Base-by-base conservation (phyloP, 2,797 vertebrate genomes). In the Sciurus vulgaris region DNA sequence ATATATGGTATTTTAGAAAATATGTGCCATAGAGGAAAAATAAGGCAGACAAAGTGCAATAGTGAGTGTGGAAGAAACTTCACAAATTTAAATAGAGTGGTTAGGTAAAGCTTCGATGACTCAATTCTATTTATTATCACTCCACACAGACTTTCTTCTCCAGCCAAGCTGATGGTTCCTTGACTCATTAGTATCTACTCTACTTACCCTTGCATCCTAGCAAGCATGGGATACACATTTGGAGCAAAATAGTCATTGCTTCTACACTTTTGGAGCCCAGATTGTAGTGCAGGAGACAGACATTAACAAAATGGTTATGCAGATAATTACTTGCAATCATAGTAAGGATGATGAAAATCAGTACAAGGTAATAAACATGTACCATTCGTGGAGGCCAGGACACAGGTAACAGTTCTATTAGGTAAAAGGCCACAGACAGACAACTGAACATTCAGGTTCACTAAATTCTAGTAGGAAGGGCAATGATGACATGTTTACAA, bases 281-380 rank as follows among this genome's bases (percentile, higher is more conserved):
- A 93, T 9, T 77, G 69, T 38, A 92, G 22, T 59, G 20, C 30
- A 77, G 56, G 49, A 88, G 67, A 93, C 1, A 49, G 49, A 79
- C 7, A 91, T 79, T 86, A 41, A 83, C 77, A 95, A 96, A 89
- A 88, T 77, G 38, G 73, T 86, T 56, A 74, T 33, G 76, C 17
- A 92, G 76, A 86, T 93, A 90, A 87, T 96, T 81, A 86, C n/a
- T 56, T 95, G 26, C 17, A 96, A 63, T 95, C 67, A 63, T 74
- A 67, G n/a, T 82, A 91, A 93, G 22, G 84, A 67, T 87, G 76
- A 86, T 92, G 44, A 78, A 97, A 96, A 95, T 20, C 47, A 81
- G 83, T 69, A 70, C 33, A 91, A 76, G 15, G 2, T 65, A 44
- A 28, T 88, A 91, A 38, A 70, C 38, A 56, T 49, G n/a, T n/a